These are phyloP conservation scores for Aegypius monachus DNA, from an alignment of 2,113 vertebrate species.

Conservation along the genomic window DNA sequence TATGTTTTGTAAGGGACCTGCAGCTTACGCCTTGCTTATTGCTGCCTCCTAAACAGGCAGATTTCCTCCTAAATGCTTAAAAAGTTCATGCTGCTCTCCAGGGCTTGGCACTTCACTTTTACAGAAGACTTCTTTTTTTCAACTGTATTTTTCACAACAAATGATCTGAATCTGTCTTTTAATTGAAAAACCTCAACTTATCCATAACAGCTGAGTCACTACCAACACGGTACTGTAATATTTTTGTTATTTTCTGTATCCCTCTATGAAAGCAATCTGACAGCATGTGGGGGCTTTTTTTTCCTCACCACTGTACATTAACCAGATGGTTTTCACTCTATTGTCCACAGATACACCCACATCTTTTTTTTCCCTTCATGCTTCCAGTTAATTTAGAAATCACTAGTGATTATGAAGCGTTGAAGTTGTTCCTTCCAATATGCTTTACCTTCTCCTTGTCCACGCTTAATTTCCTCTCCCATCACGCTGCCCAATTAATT, in stretches of 20 bases:
- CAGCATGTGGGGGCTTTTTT: background rate
- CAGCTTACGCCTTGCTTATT: background rate
- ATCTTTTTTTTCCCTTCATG: background rate
- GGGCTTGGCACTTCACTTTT: background rate
- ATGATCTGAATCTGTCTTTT: background rate
- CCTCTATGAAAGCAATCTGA: slow-evolving; percentile 16
- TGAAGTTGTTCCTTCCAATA: slow-evolving; percentile 30
- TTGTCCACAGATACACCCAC: slow-evolving; percentile 59
- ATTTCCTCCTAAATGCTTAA: background rate
- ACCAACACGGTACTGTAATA: slow-evolving; percentile 20
- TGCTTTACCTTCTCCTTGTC: slow-evolving; percentile 40
- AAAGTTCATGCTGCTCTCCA: background rate
- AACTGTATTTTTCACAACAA: background rate
- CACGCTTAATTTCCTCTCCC: slow-evolving; percentile 40
- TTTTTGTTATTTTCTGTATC: slow-evolving; percentile 36
- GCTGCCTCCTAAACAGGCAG: background rate
- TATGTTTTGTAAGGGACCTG: background rate
- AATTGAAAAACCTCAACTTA: slow-evolving; percentile 13
- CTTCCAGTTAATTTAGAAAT: slow-evolving; percentile 51
- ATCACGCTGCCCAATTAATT: slow-evolving; percentile 32
- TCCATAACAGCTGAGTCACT: slow-evolving; percentile 20
- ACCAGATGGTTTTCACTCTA: slow-evolving; percentile 59
- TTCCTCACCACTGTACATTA: slow-evolving; percentile 40
- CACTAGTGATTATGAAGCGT: background rate
- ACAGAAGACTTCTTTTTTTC: background rate